Percentiles rank a stretch among this genome's conserved stretches.
These are phyloP conservation scores for Cromileptes altivelis DNA, from an alignment of 2,113 vertebrate species.

Conservation along the genomic window DNA sequence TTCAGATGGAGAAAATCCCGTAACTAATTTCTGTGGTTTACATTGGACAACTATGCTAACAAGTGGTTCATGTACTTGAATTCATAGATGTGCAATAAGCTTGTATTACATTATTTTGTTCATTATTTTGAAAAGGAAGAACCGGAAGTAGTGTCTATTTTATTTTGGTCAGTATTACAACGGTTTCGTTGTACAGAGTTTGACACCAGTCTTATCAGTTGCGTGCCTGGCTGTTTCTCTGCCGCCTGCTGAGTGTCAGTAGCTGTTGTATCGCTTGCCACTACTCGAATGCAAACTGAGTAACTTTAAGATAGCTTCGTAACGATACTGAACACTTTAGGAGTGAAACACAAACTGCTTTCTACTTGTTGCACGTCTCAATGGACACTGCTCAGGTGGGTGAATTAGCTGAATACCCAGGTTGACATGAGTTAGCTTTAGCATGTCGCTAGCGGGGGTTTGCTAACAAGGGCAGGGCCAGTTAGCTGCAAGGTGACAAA, in stretches of 20 bases:
- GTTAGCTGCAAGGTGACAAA: slow-evolving; percentile 54
- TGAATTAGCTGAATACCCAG: neutral
- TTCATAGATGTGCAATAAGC: too few relatives aligned
- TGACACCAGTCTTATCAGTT: slow-evolving; percentile 39
- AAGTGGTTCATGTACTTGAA: too few relatives aligned
- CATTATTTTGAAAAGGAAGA: slow-evolving; percentile 19
- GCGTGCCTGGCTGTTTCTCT: neutral
- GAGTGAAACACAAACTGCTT: neutral
- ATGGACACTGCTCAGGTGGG: slow-evolving; percentile 76
- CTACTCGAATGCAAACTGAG: neutral
- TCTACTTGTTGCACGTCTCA: neutral
- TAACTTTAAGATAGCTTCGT: slow-evolving; percentile 7
- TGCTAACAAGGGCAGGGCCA: slow-evolving; percentile 66
- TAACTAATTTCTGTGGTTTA: too few relatives aligned
- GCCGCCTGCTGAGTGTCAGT: slow-evolving; percentile 23
- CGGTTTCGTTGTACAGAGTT: neutral
- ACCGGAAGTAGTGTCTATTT: slow-evolving; percentile 11
- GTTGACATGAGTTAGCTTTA: slow-evolving; percentile 41
- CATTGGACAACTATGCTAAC: too few relatives aligned
- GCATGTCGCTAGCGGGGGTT: slow-evolving; percentile 49
- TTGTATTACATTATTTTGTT: neutral
- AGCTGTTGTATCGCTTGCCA: neutral
- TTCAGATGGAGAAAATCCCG: too few relatives aligned
- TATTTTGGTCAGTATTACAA: neutral
- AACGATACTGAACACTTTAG: neutral